These are phyloP conservation scores for Megalonaias nervosa DNA, from an alignment of 1,140 invertebrate species.

Conservation along the genomic window DNA sequence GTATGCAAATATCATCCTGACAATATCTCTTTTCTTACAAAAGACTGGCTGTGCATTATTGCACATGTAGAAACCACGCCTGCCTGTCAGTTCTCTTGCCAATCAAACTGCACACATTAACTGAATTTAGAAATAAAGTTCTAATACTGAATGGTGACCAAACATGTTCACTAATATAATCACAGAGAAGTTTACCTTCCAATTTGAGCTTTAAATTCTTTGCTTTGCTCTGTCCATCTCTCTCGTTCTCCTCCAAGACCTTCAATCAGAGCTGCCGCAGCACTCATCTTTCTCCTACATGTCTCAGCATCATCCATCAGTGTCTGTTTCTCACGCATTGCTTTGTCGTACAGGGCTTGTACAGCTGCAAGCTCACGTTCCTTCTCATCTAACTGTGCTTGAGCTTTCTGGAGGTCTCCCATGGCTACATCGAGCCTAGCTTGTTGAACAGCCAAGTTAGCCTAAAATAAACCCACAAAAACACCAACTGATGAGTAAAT, in stretches of 20 bases:
- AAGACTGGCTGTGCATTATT: too few relatives aligned
- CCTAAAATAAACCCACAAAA: constrained; percentile 66
- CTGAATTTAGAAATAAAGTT: too few relatives aligned
- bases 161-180: too few relatives aligned
- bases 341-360: constrained; percentile 93
- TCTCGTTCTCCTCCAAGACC: constrained; percentile 94
- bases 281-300: constrained; percentile 95
- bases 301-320: constrained; percentile 88
- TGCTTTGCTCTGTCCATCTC: constrained; percentile 96
- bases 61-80: too few relatives aligned
- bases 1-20: too few relatives aligned
- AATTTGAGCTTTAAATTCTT: constrained; percentile 94
- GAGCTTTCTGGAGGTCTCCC: constrained; percentile 89
- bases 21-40: too few relatives aligned
- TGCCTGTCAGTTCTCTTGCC: too few relatives aligned
- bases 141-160: too few relatives aligned
- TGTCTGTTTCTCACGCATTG: constrained; percentile 90
- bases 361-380: constrained; percentile 91
- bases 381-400: constrained; percentile 90
- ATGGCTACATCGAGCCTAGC: constrained; percentile 90
- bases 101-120: too few relatives aligned
- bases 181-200: constrained; percentile 69
- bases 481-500: background rate
- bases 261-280: constrained; percentile 94
- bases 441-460: constrained; percentile 93